phyloP scores from a whole-genome alignment of 2,113 vertebrate genomes.

The Blennius ocellaris region DNA sequence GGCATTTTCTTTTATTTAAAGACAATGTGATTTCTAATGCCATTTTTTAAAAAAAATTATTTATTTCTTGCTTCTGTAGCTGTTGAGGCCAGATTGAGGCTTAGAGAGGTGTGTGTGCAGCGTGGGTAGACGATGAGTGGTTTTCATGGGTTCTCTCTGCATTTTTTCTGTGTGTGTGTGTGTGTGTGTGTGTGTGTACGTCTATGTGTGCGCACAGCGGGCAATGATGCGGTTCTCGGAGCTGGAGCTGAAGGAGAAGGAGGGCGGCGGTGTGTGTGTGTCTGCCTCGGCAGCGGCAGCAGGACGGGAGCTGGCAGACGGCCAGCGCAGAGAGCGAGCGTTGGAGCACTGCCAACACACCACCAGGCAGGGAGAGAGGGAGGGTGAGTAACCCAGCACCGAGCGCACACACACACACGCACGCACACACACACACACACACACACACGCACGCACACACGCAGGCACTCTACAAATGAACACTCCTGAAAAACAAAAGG shows the following conservation, averaged over 20 bases:
- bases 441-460: constrained; percentile 8
- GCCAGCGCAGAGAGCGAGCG: constrained; percentile 89
- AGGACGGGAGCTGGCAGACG: constrained; percentile 91
- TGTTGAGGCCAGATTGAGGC: constrained; percentile 78
- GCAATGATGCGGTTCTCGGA: constrained; percentile 99
- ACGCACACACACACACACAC: constrained; percentile 12
- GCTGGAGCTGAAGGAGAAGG: constrained; percentile 97
- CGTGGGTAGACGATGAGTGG: constrained; percentile 65
- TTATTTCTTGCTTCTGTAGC: constrained; percentile 73
- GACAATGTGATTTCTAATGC: constrained; percentile 73
- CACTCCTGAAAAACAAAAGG: constrained; percentile 25
- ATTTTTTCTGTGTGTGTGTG: constrained; percentile 64
- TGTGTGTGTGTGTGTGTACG: constrained; percentile 59
- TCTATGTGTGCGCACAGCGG: constrained; percentile 86
- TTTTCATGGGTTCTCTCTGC: constrained; percentile 86
- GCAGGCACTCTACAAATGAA: constrained; percentile 46
- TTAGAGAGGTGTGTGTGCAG: constrained; percentile 65
- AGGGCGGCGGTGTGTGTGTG: constrained; percentile 85
- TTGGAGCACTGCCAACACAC: constrained; percentile 91
- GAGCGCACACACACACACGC: constrained; percentile 25
- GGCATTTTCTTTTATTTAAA: constrained; percentile 63
- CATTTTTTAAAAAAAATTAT: constrained; percentile 29
- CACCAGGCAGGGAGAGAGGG: constrained; percentile 77
- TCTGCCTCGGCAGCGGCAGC: constrained; percentile 74
- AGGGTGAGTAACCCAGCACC: constrained; percentile 76